Conservation (phyloP, 2,113 vertebrate species). For the Cisticola juncidis region DNA sequence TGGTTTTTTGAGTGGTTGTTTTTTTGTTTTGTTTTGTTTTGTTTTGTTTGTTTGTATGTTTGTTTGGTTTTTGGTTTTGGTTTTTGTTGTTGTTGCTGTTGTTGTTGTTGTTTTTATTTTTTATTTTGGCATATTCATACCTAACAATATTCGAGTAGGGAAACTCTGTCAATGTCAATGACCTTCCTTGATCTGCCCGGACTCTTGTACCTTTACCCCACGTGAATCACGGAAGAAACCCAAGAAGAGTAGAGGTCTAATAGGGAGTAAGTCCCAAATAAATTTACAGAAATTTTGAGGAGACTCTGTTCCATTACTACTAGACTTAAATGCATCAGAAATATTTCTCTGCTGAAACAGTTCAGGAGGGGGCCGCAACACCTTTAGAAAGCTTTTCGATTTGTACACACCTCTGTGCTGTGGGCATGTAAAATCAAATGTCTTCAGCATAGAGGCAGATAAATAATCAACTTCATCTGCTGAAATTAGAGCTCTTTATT, state of each 20-base stretch:
- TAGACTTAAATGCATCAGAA: not conserved
- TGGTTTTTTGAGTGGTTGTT: not conserved
- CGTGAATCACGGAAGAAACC: not conserved
- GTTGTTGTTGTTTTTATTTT: not conserved
- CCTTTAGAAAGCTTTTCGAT: not conserved
- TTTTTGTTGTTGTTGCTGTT: too few species aligned
- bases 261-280: not conserved
- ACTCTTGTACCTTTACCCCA: not conserved
- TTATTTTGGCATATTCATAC: not conserved
- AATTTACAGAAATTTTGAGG: not conserved
- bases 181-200: not conserved
- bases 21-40: too few species aligned
- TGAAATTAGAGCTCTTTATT: conserved; percentile 2
- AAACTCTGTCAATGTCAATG: not conserved
- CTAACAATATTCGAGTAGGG: not conserved
- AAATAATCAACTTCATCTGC: conserved; percentile 9
- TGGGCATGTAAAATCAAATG: not conserved
- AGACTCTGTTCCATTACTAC: not conserved
- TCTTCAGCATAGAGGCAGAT: not conserved
- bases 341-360: not conserved
- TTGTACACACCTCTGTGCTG: not conserved
- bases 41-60: too few species aligned
- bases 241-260: not conserved
- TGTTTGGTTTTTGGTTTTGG: too few species aligned
- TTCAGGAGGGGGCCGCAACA: accelerated